These are phyloP conservation scores for Dendrocopos noguchii DNA, from an alignment of 2,113 vertebrate species.

Conservation along the genomic window DNA sequence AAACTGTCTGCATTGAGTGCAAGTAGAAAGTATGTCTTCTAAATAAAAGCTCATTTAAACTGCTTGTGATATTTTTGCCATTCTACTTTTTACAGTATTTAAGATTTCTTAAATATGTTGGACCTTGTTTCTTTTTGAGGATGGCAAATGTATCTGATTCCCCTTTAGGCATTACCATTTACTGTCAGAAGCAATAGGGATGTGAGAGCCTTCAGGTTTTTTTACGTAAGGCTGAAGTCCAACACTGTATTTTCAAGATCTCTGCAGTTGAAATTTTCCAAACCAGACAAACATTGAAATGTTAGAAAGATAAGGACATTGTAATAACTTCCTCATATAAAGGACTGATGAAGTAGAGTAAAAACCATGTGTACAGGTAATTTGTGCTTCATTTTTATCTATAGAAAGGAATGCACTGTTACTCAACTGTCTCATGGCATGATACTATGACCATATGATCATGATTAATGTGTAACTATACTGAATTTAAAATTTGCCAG, in stretches of 20 bases:
- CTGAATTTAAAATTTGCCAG: background rate
- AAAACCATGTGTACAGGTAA: background rate
- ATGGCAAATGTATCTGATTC: background rate
- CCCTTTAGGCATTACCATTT: background rate
- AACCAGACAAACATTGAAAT: background rate
- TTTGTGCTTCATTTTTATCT: background rate
- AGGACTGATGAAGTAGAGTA: background rate
- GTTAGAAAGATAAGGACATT: background rate
- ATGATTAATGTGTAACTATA: background rate
- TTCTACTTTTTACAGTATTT: background rate
- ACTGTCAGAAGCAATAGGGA: background rate
- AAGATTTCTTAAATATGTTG: background rate
- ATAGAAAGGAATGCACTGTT: background rate
- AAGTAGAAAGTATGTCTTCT: conserved; percentile 23
- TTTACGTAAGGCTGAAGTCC: background rate
- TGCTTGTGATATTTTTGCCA: background rate
- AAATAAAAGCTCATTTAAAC: conserved; percentile 32
- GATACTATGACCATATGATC: background rate
- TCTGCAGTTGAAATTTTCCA: background rate
- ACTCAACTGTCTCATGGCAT: background rate
- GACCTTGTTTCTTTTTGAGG: background rate
- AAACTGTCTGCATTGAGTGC: background rate
- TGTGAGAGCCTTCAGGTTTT: background rate
- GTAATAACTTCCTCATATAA: background rate
- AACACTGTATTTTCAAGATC: background rate